Evolutionary conservation across 1,140 invertebrate species (phyloP).

Genomic region (Conopomorpha cramerella): DNA sequence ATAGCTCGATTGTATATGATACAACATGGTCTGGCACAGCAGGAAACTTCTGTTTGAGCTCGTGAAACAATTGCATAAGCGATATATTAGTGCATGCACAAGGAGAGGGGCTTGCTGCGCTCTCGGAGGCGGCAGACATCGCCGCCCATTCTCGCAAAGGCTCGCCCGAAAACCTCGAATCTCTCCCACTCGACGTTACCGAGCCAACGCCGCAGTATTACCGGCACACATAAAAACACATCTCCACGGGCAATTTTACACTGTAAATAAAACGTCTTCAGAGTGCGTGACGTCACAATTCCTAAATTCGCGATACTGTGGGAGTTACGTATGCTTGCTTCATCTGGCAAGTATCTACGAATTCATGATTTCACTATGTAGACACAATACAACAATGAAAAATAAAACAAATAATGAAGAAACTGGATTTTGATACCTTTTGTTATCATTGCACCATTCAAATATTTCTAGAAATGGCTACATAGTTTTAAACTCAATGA

Average conservation of each 20-base stretch:
- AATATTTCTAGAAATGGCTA: constrained; percentile 38
- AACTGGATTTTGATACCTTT: constrained; percentile 53
- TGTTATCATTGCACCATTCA: constrained; percentile 50
- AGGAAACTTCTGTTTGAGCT: constrained; percentile 86
- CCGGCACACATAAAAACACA: constrained; percentile 35
- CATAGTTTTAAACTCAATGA: constrained; percentile 22
- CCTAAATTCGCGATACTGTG: constrained; percentile 38
- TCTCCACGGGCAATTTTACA: constrained; percentile 21
- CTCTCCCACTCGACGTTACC: constrained; percentile 17
- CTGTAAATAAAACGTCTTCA: constrained; percentile 42
- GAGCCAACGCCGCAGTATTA: constrained; percentile 18
- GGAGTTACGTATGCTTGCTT: constrained; percentile 45
- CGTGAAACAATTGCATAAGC: constrained; percentile 88
- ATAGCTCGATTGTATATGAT: constrained; percentile 60
- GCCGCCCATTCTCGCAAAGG: constrained; percentile 57
- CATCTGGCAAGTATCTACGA: constrained; percentile 19
- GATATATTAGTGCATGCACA: constrained; percentile 80
- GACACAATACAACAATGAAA: constrained; percentile 40
- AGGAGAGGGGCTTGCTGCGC: constrained; percentile 50
- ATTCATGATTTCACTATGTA: constrained; percentile 35
- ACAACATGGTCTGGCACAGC: constrained; percentile 82
- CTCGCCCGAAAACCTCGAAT: constrained; percentile 37
- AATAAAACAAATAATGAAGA: constrained; percentile 36
- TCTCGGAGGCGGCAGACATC: constrained; percentile 59
- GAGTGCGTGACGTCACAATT: constrained; percentile 53